Conservation (phyloP, 64 coral and sea anemone genomes). For the Porites australiensis region DNA sequence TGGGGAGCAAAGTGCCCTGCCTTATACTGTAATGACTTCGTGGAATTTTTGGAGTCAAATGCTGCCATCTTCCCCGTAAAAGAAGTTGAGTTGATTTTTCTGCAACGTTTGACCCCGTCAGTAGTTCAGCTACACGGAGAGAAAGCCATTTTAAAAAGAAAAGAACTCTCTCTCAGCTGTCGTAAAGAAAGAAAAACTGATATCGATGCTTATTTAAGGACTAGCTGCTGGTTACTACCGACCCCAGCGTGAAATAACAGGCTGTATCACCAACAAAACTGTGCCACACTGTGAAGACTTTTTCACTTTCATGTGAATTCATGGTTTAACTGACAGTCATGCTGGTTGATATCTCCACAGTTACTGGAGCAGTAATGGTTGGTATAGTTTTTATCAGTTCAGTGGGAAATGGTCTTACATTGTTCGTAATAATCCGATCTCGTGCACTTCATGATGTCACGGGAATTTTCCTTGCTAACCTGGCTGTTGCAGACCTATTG, state of each 20-base stretch:
- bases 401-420: conserved; percentile 52
- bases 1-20: too few species aligned
- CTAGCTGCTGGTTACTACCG: background rate
- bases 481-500: conserved; percentile 72
- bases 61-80: too few species aligned
- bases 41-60: too few species aligned
- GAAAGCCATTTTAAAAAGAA: too few species aligned
- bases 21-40: too few species aligned
- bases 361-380: conserved; percentile 23
- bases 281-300: background rate
- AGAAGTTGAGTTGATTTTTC: too few species aligned
- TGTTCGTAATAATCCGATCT: conserved; percentile 56
- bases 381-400: conserved; percentile 41
- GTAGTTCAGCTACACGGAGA: too few species aligned
- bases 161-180: too few species aligned
- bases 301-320: background rate
- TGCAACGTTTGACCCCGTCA: too few species aligned
- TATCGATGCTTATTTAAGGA: too few species aligned
- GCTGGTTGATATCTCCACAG: background rate
- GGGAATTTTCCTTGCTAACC: conserved; percentile 67
- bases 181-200: too few species aligned
- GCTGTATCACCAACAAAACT: background rate
- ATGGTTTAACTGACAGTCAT: background rate
- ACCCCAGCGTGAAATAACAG: background rate
- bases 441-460: conserved; percentile 61